Percentiles rank a stretch among this genome's conserved stretches.
phyloP scores from a whole-genome alignment of 2,888 invertebrate genomes.

The Stramonita haemastoma region DNA sequence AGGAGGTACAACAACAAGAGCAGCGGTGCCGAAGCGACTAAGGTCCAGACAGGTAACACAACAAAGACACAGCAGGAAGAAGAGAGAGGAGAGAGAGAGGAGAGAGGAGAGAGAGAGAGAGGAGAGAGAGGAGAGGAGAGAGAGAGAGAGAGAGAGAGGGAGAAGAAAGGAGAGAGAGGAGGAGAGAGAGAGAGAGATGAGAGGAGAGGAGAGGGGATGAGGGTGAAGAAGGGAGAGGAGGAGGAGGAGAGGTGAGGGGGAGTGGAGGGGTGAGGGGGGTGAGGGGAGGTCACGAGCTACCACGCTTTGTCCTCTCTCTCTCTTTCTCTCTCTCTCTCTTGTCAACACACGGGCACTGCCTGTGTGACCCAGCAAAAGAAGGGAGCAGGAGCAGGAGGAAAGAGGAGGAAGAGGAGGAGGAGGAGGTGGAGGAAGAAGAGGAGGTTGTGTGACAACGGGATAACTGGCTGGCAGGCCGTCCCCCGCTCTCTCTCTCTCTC shows the following conservation, averaged over 20 bases:
- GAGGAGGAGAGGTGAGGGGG: not conserved
- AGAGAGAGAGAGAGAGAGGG: not conserved
- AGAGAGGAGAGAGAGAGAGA: not conserved
- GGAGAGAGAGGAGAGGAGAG: not conserved
- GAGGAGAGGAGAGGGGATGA: not conserved
- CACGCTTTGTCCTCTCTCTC: not conserved
- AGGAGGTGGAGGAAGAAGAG: not conserved
- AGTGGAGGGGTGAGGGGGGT: not conserved
- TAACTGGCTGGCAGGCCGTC: not conserved
- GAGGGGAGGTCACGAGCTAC: not conserved
- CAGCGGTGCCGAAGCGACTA: not conserved
- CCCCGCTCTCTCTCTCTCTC: not conserved
- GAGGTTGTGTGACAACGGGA: not conserved
- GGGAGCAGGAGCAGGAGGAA: not conserved
- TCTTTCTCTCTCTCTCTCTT: conserved; percentile 2
- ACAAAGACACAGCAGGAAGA: not conserved
- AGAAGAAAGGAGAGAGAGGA: not conserved
- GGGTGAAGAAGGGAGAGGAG: not conserved
- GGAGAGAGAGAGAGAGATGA: not conserved
- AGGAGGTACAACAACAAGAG: not conserved
- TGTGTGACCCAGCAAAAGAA: not conserved
- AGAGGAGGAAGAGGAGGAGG: not conserved
- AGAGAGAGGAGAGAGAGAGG: too few species aligned
- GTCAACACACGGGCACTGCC: not conserved
- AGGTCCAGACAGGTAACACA: not conserved